phyloP scores from a whole-genome alignment of 2,888 invertebrate species.

The Xestia xanthographa region DNA sequence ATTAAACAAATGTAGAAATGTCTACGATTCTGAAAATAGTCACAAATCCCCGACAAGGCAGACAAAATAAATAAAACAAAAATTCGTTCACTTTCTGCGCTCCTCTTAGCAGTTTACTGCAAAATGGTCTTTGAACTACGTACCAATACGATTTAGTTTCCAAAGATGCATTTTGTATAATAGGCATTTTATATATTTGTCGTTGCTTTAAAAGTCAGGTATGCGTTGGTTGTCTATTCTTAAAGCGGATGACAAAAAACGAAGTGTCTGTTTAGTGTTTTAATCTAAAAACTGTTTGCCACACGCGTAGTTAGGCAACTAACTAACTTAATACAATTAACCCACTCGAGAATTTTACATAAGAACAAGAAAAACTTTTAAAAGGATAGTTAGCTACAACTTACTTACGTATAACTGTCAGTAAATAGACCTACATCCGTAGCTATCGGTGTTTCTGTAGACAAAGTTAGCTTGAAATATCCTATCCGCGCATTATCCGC shows the following conservation, averaged over 20 bases:
- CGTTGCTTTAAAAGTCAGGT: slow-evolving; percentile 34
- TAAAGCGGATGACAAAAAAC: slow-evolving; percentile 56
- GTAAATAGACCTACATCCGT: too few relatives aligned
- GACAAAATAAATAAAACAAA: slow-evolving; percentile 54
- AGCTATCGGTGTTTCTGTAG: too few relatives aligned
- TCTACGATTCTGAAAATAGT: slow-evolving; percentile 54
- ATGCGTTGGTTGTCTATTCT: slow-evolving; percentile 54
- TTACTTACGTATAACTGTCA: too few relatives aligned
- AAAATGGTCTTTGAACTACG: fast-evolving
- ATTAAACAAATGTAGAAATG: slow-evolving; percentile 26
- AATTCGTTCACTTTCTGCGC: slow-evolving; percentile 4
- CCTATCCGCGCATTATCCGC: too few relatives aligned
- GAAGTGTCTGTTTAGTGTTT: slow-evolving; percentile 29
- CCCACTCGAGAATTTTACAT: neutral
- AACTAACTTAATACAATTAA: neutral
- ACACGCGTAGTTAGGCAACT: slow-evolving; percentile 25
- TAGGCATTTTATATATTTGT: slow-evolving; percentile 17
- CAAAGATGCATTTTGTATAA: neutral
- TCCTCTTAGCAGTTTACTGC: neutral
- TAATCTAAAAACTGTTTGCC: slow-evolving; percentile 40
- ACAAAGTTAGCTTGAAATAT: too few relatives aligned
- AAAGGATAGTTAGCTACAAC: too few relatives aligned
- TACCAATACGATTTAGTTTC: slow-evolving; percentile 23
- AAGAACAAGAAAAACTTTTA: neutral
- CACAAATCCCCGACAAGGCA: slow-evolving; percentile 37